phyloP scores from a whole-genome alignment of 2,113 vertebrate species.

The Tiliqua scincoides region DNA sequence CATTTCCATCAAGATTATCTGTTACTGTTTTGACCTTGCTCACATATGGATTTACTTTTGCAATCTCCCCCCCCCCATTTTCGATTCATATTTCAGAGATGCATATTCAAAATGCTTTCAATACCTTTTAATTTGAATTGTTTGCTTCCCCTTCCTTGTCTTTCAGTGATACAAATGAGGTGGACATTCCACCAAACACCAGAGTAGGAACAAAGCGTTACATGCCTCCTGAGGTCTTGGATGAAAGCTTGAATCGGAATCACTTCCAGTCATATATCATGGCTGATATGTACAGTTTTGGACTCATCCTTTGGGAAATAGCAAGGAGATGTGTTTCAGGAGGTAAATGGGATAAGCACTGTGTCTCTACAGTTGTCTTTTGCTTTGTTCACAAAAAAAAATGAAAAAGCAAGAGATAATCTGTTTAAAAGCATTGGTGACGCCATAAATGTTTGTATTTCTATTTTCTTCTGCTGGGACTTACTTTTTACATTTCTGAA shows the following conservation, averaged over 20 bases:
- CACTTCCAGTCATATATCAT: slow-evolving; percentile 98
- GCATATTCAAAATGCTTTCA: slow-evolving; percentile 6
- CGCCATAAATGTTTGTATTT: background rate
- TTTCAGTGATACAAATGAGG: slow-evolving; percentile 93
- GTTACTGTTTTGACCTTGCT: slow-evolving; percentile 40
- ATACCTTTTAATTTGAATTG: slow-evolving; percentile 10
- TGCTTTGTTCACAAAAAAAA: background rate
- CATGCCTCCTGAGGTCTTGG: slow-evolving; percentile 96
- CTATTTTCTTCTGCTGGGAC: background rate
- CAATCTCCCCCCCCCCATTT: background rate
- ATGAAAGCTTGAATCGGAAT: slow-evolving; percentile 92
- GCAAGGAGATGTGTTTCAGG: slow-evolving; percentile 93
- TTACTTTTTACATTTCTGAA: slow-evolving; percentile 31
- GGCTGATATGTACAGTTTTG: slow-evolving; percentile 99
- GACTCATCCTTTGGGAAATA: slow-evolving; percentile 97
- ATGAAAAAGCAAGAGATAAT: background rate
- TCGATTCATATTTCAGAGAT: slow-evolving; percentile 6
- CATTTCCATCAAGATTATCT: slow-evolving; percentile 42
- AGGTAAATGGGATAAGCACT: slow-evolving; percentile 76
- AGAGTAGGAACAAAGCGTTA: slow-evolving; percentile 96
- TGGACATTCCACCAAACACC: slow-evolving; percentile 96
- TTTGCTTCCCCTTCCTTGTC: background rate
- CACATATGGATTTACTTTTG: slow-evolving; percentile 2
- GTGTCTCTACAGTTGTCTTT: background rate
- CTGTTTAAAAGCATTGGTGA: slow-evolving; percentile 14